Conservation (phyloP, 2,797 vertebrate genomes). For the Dromococcyx pavoninus region DNA sequence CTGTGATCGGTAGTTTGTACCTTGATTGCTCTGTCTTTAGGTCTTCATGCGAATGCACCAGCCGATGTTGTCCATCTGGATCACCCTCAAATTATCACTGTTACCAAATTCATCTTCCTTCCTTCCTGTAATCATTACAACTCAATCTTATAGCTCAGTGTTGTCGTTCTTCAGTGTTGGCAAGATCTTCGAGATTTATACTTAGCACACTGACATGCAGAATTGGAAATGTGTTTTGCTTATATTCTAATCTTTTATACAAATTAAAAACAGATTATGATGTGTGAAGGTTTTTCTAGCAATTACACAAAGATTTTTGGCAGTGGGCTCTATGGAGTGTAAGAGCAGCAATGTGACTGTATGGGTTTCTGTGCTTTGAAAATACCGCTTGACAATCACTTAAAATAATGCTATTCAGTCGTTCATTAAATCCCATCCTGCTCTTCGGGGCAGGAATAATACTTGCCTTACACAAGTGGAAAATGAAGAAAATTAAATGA, state of each 20-base stretch:
- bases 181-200: not conserved
- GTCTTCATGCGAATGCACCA: not conserved
- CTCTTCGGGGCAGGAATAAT: not conserved
- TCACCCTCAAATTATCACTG: not conserved
- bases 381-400: not conserved
- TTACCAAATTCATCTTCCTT: not conserved
- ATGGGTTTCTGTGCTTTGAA: not conserved
- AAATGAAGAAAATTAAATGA: not conserved
- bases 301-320: not conserved
- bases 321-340: not conserved
- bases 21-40: not conserved
- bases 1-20: not conserved
- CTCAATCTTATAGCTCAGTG: not conserved
- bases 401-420: not conserved
- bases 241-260: not conserved
- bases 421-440: not conserved
- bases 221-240: not conserved
- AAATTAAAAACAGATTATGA: not conserved
- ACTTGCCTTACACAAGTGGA: not conserved
- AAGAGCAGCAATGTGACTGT: not conserved
- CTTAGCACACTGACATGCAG: not conserved
- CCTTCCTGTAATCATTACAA: not conserved
- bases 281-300: not conserved
- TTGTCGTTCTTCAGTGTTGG: not conserved
- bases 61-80: not conserved